Conservation (phyloP, 1,140 invertebrate genomes). For the Pteromalus puparum region DNA sequence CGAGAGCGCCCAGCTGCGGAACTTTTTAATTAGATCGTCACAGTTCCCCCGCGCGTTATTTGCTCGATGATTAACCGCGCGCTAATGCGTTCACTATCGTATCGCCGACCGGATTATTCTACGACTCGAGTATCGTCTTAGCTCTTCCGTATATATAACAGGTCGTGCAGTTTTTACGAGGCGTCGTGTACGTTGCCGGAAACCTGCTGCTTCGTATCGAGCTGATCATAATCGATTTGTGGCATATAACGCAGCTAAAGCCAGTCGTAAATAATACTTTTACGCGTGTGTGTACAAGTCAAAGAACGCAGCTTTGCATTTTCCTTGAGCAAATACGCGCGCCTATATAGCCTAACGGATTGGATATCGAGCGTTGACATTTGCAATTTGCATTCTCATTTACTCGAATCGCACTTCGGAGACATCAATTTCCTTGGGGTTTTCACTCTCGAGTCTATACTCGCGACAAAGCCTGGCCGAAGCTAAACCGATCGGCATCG, state of each 20-base stretch:
- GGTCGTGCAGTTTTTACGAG: background rate
- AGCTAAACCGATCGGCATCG: background rate
- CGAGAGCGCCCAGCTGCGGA: conserved; percentile 11
- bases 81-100: conserved; percentile 22
- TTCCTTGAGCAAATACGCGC: too few species aligned
- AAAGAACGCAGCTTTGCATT: too few species aligned
- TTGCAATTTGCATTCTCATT: conserved; percentile 1
- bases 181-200: too few species aligned
- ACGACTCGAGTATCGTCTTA: background rate
- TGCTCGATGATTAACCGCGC: conserved; percentile 49
- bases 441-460: background rate
- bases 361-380: background rate
- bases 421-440: background rate
- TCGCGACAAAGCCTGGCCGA: too few species aligned
- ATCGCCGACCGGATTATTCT: too few species aligned
- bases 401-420: background rate
- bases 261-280: too few species aligned
- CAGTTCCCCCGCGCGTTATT: background rate
- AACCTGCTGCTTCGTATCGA: too few species aligned
- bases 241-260: too few species aligned
- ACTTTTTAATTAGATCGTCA: conserved; percentile 64
- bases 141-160: background rate
- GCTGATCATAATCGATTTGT: too few species aligned
- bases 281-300: background rate
- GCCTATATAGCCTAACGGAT: background rate